Evolutionary conservation across 92 coral and sea anemone genomes (phyloP).

Genomic region (Bergia puertoricense): DNA sequence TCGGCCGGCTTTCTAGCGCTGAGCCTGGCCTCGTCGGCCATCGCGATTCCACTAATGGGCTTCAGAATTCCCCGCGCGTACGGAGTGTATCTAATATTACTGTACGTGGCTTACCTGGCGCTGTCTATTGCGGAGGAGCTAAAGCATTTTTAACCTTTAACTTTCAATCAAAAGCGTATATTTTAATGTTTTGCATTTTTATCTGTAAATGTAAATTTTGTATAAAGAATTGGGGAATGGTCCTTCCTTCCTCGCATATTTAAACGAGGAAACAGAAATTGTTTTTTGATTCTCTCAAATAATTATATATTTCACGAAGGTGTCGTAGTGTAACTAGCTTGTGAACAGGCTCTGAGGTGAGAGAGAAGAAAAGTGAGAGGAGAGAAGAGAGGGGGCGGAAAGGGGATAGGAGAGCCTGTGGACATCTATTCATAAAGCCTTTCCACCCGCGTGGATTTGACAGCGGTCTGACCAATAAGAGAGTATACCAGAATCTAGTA

Average conservation of each 20-base stretch:
- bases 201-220: not conserved
- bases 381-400: no score
- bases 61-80: conserved; percentile 84
- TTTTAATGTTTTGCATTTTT: not conserved
- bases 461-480: no score
- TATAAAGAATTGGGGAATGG: not conserved
- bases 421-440: no score
- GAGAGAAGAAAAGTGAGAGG: no score
- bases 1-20: conserved; percentile 87
- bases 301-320: not conserved
- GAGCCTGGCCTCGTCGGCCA: conserved; percentile 87
- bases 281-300: not conserved
- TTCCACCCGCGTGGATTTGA: no score
- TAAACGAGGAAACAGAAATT: not conserved
- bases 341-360: no score
- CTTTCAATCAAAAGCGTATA: not conserved
- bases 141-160: conserved; percentile 34
- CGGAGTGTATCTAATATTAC: conserved; percentile 79
- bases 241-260: not conserved
- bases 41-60: conserved; percentile 84
- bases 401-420: no score
- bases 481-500: no score
- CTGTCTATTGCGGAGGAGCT: conserved; percentile 69
- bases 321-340: not conserved
- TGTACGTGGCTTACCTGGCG: conserved; percentile 69